A percentile compares a stretch with the other conserved stretches of the same genome.
Evolutionary conservation across 2,797 vertebrate species (phyloP).

Genomic region (Mionectes olivaceus): DNA sequence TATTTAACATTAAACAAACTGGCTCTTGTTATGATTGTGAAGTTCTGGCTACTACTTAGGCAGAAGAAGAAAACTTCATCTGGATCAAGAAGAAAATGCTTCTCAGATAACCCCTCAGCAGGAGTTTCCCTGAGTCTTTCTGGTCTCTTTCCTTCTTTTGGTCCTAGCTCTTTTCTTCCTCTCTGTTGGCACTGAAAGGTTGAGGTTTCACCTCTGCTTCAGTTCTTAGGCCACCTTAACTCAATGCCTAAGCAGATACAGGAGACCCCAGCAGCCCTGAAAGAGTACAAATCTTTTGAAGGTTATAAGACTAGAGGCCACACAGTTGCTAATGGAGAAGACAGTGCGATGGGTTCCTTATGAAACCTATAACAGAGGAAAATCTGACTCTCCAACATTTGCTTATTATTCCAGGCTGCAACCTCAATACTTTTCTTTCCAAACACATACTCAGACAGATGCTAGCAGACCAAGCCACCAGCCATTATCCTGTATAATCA

Average conservation of each 20-base stretch:
- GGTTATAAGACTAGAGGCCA: not conserved
- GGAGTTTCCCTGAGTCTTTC: not conserved
- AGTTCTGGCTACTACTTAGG: not conserved
- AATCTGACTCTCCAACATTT: not conserved
- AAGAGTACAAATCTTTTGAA: not conserved
- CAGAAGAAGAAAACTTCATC: not conserved
- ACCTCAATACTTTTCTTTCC: not conserved
- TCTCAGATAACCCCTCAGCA: not conserved
- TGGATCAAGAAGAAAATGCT: not conserved
- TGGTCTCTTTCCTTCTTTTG: not conserved
- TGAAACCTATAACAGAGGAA: not conserved
- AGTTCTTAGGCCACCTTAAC: not conserved
- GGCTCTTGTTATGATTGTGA: not conserved
- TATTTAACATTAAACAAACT: not conserved
- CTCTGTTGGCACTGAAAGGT: not conserved
- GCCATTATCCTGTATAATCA: not conserved
- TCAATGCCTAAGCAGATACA: not conserved
- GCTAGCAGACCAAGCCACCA: not conserved
- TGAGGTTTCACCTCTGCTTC: not conserved
- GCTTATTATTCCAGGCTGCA: not conserved
- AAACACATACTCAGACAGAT: not conserved
- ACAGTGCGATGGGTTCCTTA: not conserved
- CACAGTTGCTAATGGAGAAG: rapidly evolving
- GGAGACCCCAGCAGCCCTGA: not conserved
- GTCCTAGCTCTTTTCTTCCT: not conserved